These are phyloP conservation scores for Mamestra configurata DNA, from an alignment of 1,140 invertebrate genomes.

Conservation along the genomic window DNA sequence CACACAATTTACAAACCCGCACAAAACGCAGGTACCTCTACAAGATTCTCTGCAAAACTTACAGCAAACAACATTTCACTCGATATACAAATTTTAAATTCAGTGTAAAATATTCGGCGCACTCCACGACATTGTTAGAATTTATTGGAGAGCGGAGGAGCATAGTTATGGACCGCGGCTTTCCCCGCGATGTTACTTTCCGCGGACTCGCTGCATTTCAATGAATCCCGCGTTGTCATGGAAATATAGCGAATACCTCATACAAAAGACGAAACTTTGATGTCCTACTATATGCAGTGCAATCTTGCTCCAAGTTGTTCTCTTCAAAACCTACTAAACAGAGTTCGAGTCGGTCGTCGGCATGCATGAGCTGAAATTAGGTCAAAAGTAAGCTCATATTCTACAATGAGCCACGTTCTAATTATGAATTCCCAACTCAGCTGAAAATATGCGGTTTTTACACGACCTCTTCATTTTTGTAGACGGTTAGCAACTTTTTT, in stretches of 20 bases:
- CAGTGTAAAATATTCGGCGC: slow-evolving; percentile 51
- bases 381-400: slow-evolving; percentile 50
- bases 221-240: slow-evolving; percentile 52
- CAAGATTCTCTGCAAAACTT: background rate
- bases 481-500: slow-evolving; percentile 8
- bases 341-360: slow-evolving; percentile 33
- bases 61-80: slow-evolving; percentile 30
- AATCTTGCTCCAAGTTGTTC: slow-evolving; percentile 43
- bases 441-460: slow-evolving; percentile 30
- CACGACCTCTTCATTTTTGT: slow-evolving; percentile 30
- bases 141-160: slow-evolving; percentile 41
- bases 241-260: slow-evolving; percentile 50
- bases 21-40: background rate
- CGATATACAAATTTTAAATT: slow-evolving; percentile 48
- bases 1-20: background rate
- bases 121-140: slow-evolving; percentile 48
- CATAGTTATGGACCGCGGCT: slow-evolving; percentile 47
- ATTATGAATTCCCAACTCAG: slow-evolving; percentile 42
- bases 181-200: slow-evolving; percentile 48
- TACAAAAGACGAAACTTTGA: slow-evolving; percentile 50
- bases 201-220: slow-evolving; percentile 52
- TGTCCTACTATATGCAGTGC: slow-evolving; percentile 48
- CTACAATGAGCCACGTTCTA: slow-evolving; percentile 43
- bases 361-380: slow-evolving; percentile 43
- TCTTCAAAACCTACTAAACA: slow-evolving; percentile 45